A percentile compares a stretch with the other conserved stretches of the same genome.
phyloP scores from a whole-genome alignment of 2,888 invertebrate species.

The Sarcophaga carnaria region DNA sequence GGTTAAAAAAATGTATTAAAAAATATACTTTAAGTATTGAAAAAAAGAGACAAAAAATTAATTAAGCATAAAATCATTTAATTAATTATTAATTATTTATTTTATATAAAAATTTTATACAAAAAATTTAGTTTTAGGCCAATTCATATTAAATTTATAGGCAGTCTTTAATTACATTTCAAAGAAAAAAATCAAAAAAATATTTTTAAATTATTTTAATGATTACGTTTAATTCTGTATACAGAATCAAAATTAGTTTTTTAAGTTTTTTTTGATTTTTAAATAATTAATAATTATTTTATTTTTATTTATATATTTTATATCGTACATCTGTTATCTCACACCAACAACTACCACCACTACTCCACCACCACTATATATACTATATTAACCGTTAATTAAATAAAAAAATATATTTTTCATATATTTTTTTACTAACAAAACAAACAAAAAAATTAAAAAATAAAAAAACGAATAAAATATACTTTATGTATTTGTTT shows the following conservation, averaged over 20 bases:
- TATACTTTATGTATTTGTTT: neutral
- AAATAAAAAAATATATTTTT: neutral
- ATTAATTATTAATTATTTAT: slow-evolving; percentile 23
- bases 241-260: neutral
- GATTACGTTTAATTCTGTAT: neutral
- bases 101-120: neutral
- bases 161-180: neutral
- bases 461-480: neutral
- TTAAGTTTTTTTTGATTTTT: neutral
- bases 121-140: neutral
- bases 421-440: neutral
- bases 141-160: neutral
- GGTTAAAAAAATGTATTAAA: neutral
- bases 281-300: neutral
- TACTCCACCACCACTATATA: neutral
- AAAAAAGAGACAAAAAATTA: slow-evolving; percentile 2
- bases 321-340: neutral
- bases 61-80: neutral
- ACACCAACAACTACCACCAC: neutral
- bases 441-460: too few relatives aligned
- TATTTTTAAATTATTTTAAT: neutral
- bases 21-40: slow-evolving; percentile 25
- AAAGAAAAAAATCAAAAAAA: neutral
- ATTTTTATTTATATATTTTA: slow-evolving; percentile 15
- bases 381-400: neutral